Evolutionary conservation across 2,888 invertebrate genomes (phyloP).

Genomic region (Cosmia trapezina): DNA sequence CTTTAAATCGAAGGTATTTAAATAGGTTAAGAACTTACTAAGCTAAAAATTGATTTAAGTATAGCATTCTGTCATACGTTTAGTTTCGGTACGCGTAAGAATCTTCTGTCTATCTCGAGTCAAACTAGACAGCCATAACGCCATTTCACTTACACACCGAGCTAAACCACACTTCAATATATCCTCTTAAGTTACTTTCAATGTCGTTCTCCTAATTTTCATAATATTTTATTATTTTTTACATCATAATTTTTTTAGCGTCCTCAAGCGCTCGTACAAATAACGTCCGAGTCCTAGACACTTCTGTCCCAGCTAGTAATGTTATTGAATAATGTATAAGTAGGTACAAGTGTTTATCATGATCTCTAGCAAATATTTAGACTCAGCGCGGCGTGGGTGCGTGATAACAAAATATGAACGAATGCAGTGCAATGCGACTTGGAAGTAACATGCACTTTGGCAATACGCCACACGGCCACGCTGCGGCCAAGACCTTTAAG

Average conservation of each 20-base stretch:
- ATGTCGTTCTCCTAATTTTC: not conserved
- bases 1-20: too few species aligned
- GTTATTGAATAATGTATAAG: slow-evolving; percentile 3
- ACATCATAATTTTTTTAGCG: too few species aligned
- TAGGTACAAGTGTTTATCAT: slow-evolving; percentile 2
- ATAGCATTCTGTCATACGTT: too few species aligned
- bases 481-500: slow-evolving; percentile 35
- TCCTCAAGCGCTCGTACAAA: not conserved
- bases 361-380: slow-evolving; percentile 18
- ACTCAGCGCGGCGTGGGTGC: slow-evolving; percentile 32
- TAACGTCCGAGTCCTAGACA: not conserved
- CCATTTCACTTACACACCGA: too few species aligned
- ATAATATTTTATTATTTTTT: not conserved
- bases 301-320: not conserved
- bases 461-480: slow-evolving; percentile 45
- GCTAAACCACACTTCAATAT: too few species aligned
- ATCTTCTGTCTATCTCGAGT: too few species aligned
- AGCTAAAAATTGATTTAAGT: too few species aligned
- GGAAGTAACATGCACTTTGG: slow-evolving; percentile 51
- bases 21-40: too few species aligned
- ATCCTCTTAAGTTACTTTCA: too few species aligned
- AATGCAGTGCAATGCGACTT: slow-evolving; percentile 32
- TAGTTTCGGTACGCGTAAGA: too few species aligned
- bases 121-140: too few species aligned
- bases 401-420: slow-evolving; percentile 9